phyloP scores from a whole-genome alignment of 2,888 invertebrate genomes.

The Drosophila lacicola region DNA sequence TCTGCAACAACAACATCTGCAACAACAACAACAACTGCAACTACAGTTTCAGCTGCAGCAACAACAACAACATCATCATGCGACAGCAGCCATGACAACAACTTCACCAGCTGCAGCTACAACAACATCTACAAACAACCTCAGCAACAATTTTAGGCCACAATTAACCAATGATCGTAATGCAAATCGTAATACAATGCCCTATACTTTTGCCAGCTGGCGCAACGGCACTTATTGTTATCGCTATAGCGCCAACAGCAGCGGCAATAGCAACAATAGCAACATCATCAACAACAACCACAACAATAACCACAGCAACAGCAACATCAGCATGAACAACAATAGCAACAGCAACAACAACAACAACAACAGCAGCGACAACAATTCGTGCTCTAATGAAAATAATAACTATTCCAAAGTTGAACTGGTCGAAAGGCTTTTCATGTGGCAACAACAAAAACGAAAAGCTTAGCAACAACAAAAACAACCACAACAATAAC shows the following conservation, averaged over 20 bases:
- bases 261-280: conserved; percentile 27
- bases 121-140: conserved; percentile 49
- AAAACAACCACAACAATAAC: conserved; percentile 30
- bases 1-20: conserved; percentile 15
- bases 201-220: conserved; percentile 73
- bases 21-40: conserved; percentile 33
- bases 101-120: conserved; percentile 15
- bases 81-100: conserved; percentile 11
- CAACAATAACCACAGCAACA: conserved; percentile 20
- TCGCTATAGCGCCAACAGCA: conserved; percentile 53
- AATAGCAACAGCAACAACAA: conserved; percentile 39
- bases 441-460: conserved; percentile 73
- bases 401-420: conserved; percentile 70
- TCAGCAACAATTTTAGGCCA: conserved; percentile 54
- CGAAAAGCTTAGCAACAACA: conserved; percentile 62
- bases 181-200: conserved; percentile 55
- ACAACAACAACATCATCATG: conserved; percentile 43
- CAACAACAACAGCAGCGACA: conserved; percentile 34
- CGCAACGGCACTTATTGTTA: conserved; percentile 72
- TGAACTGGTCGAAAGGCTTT: conserved; percentile 70
- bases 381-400: conserved; percentile 36
- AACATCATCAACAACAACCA: conserved; percentile 23
- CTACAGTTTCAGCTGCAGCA: conserved; percentile 21
- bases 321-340: conserved; percentile 25
- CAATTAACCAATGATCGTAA: conserved; percentile 56